Evolutionary conservation across 2,888 invertebrate species (phyloP).

Genomic region (Antitype chi): DNA sequence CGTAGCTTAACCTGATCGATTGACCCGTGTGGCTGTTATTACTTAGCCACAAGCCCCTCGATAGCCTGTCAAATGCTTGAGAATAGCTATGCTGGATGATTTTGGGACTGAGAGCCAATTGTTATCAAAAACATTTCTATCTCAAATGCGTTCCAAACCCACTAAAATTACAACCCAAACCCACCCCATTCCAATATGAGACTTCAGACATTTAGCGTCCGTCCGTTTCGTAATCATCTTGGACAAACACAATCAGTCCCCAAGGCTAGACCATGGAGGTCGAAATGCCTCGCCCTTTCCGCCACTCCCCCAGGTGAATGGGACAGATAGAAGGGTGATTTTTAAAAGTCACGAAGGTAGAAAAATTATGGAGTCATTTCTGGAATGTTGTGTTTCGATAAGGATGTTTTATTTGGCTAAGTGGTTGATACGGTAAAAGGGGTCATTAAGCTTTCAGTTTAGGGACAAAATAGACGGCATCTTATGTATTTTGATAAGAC

Average conservation of each 20-base stretch:
- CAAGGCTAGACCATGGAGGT: conserved; percentile 59
- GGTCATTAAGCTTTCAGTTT: neutral
- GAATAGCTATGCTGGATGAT: too few species aligned
- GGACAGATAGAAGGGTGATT: conserved; percentile 56
- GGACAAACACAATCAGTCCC: conserved; percentile 51
- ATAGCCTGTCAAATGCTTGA: too few species aligned
- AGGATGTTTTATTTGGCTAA: conserved; percentile 50
- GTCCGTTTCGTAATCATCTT: conserved; percentile 48
- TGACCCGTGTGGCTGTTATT: too few species aligned
- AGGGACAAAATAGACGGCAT: neutral
- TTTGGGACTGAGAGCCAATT: neutral
- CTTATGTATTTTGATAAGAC: neutral
- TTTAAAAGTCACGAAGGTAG: conserved; percentile 63
- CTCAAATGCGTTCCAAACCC: neutral
- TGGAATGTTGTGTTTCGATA: conserved; percentile 47
- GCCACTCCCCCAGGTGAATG: conserved; percentile 63
- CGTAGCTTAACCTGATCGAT: too few species aligned
- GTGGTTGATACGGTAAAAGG: conserved; percentile 18
- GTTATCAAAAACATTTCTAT: neutral
- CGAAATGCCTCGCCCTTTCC: conserved; percentile 75
- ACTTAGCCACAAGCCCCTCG: too few species aligned
- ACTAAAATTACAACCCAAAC: neutral
- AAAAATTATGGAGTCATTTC: conserved; percentile 48
- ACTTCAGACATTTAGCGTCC: conserved; percentile 39
- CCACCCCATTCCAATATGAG: conserved; percentile 30